These are phyloP conservation scores for Nothoprocta perdicaria DNA, from an alignment of 2,113 vertebrate genomes.

Conservation along the genomic window DNA sequence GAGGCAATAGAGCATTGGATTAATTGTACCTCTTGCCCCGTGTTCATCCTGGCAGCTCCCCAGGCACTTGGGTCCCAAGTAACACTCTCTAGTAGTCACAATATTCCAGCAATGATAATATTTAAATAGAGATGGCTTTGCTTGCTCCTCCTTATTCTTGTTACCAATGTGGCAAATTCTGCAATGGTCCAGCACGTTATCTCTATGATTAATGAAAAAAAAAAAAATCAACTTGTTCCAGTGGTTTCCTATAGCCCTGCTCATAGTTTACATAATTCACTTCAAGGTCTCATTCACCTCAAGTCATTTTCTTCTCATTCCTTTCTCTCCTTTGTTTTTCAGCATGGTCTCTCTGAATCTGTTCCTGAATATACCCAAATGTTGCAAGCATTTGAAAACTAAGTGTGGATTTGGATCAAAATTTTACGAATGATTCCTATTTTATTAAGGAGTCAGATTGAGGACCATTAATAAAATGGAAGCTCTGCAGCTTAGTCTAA, in stretches of 20 bases:
- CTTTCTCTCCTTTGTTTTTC: slow-evolving; percentile 28
- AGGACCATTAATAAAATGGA: slow-evolving; percentile 71
- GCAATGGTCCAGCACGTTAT: not conserved
- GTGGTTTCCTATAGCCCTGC: slow-evolving; percentile 28
- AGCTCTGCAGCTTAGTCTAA: slow-evolving; percentile 70
- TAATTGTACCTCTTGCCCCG: not conserved
- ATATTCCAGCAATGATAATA: not conserved
- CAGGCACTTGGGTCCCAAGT: not conserved
- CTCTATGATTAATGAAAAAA: not conserved
- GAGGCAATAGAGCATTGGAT: not conserved
- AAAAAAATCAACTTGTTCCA: not conserved
- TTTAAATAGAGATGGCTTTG: slow-evolving; percentile 2
- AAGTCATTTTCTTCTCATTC: not conserved
- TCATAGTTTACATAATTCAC: slow-evolving; percentile 49
- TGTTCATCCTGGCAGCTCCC: not conserved
- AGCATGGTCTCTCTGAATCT: slow-evolving; percentile 5
- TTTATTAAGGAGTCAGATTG: slow-evolving; percentile 70
- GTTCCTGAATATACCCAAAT: slow-evolving; percentile 42
- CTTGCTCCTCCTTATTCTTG: not conserved
- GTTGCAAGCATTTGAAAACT: slow-evolving; percentile 53
- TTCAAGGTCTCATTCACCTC: slow-evolving; percentile 49
- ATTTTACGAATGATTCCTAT: slow-evolving; percentile 69
- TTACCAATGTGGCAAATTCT: not conserved
- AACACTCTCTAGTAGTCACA: not conserved
- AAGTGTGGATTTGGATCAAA: slow-evolving; percentile 57